These are phyloP conservation scores for Anguilla rostrata DNA, from an alignment of 2,113 vertebrate species.

Conservation along the genomic window DNA sequence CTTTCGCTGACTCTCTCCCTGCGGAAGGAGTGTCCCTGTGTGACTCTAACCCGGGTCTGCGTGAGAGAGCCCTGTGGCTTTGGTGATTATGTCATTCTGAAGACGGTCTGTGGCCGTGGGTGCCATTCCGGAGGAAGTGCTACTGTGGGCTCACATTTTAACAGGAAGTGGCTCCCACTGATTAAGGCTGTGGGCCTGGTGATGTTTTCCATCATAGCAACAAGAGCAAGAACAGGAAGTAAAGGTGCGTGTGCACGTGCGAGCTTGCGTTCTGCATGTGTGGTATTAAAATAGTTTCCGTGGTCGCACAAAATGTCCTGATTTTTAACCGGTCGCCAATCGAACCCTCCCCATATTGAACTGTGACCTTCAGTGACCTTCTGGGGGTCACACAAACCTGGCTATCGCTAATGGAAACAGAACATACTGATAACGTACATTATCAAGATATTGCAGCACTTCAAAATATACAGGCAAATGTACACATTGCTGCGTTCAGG, in stretches of 20 bases:
- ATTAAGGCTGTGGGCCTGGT: background rate
- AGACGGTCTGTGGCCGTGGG: background rate
- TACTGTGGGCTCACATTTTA: background rate
- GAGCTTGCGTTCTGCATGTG: background rate
- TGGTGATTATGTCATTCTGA: background rate
- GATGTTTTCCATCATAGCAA: background rate
- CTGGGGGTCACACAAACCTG: background rate
- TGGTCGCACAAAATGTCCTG: background rate
- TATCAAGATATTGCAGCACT: too few species aligned
- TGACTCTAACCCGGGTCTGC: background rate
- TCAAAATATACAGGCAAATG: too few species aligned
- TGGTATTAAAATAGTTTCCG: background rate
- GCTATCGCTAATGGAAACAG: background rate
- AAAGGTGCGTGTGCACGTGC: background rate
- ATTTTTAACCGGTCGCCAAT: background rate
- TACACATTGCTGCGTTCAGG: too few species aligned
- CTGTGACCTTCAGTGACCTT: background rate
- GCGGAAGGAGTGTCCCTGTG: too few species aligned
- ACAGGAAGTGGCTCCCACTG: background rate
- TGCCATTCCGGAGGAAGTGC: background rate
- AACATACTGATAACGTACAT: too few species aligned
- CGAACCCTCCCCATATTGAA: too few species aligned
- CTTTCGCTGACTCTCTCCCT: background rate
- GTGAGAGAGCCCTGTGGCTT: background rate
- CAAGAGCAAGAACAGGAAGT: background rate